Conservation (phyloP, 2,888 invertebrate species). For the Beris morrisii region DNA sequence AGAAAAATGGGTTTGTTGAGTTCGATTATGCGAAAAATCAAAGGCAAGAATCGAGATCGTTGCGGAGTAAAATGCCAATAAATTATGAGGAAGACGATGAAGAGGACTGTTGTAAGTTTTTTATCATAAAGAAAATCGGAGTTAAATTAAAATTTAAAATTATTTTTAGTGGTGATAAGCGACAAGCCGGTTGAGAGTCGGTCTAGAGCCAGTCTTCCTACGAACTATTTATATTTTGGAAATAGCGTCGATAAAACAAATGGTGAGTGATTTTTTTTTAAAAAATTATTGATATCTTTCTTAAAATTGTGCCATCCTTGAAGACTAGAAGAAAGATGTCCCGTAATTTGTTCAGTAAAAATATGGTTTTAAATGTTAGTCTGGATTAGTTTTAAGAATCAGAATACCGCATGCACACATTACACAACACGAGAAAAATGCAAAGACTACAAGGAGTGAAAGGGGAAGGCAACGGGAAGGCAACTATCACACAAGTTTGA, state of each 20-base stretch:
- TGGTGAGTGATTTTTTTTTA: conserved; percentile 16
- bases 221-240: conserved; percentile 42
- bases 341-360: too few species aligned
- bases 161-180: conserved; percentile 36
- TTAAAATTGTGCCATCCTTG: too few species aligned
- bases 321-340: too few species aligned
- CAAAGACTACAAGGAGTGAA: too few species aligned
- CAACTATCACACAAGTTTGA: too few species aligned
- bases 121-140: background rate
- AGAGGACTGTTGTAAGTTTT: conserved; percentile 40
- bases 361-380: too few species aligned
- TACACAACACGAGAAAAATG: too few species aligned
- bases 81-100: conserved; percentile 33
- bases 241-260: conserved; percentile 17
- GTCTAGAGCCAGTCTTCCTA: conserved; percentile 44
- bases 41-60: background rate
- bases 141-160: background rate
- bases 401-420: too few species aligned
- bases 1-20: background rate
- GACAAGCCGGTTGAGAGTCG: conserved; percentile 44
- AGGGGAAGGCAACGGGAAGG: too few species aligned
- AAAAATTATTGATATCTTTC: too few species aligned
- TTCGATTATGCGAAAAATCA: background rate
- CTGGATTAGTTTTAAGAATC: too few species aligned
- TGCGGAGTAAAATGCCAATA: background rate